Base-by-base conservation (phyloP, 2,113 vertebrate genomes). In the Crotalus tigris region DNA sequence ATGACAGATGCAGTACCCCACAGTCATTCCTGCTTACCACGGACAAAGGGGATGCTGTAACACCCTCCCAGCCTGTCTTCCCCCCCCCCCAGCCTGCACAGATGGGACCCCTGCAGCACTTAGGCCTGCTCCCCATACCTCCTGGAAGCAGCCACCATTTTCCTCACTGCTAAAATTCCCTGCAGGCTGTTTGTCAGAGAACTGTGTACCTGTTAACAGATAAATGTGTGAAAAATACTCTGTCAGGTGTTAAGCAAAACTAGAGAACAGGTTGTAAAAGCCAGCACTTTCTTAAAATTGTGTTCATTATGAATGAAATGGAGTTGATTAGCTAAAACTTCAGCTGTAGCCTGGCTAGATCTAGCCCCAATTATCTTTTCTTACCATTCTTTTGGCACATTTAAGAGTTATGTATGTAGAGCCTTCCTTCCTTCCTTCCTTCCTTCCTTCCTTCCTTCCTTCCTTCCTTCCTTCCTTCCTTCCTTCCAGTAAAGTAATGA, bases 241-340 rank as follows among this genome's bases (percentile, higher is more conserved):
- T 6, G 53, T 64, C 87, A 89, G 87, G 64, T 89, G 53, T 49
- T 89, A 85, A 81, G 61, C 64, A 85, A 89, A 92, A 89, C 61
- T 89, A 58, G 64, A 55, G 53, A 89, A 58, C 61, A 57, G 64
- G 26, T 89, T 89, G 26, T 49, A n/a, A 57, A 89, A 92, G 33
- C 51, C 57, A 89, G 57, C 54, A 29, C 26, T 85, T 54, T n/a
- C n/a, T 29, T 59, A 59, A 90, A 44, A 85, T 92, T 90, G 24
- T 90, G 13, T 58, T 90, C 69, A 49, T 92, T 90, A 90, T 85
- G 64, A 90, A 92, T 59, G 92, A 85, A 75, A 51, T 81, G 75
- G 33, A 44, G 7, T 44, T 90, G 69, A 33, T 85, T 90, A 90
- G 24, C 29, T 90, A 85, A 81, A 15, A 88, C 4, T 0, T 89